A percentile compares a stretch with the other conserved stretches of the same genome.
phyloP scores from a whole-genome alignment of 2,113 vertebrate genomes.

The Cygnus atratus region DNA sequence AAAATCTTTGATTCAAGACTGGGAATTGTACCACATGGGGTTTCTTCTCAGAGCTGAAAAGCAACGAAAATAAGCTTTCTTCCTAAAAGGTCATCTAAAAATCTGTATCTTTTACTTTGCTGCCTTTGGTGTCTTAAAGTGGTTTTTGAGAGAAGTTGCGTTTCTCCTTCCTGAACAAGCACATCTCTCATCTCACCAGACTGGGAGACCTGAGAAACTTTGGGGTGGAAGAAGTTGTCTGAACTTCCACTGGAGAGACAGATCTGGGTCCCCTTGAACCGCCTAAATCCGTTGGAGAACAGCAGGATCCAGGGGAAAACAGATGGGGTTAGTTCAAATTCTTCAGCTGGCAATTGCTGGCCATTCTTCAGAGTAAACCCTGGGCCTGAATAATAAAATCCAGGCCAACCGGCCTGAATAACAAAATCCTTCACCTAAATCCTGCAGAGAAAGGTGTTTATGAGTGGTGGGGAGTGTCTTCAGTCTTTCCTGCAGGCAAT shows the following conservation, averaged over 20 bases:
- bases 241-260: not conserved
- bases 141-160: not conserved
- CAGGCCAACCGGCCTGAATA: not conserved
- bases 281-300: not conserved
- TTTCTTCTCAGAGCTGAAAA: not conserved
- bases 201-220: not conserved
- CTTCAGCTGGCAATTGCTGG: not conserved
- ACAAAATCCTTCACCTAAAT: not conserved
- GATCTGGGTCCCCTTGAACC: not conserved
- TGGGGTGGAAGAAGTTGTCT: not conserved
- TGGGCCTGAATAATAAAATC: not conserved
- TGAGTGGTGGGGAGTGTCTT: accelerated
- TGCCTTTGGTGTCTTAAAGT: not conserved
- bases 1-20: not conserved
- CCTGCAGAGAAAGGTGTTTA: not conserved
- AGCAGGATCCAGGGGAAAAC: not conserved
- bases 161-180: not conserved
- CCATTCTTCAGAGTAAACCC: not conserved
- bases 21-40: not conserved
- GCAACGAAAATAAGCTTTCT: not conserved
- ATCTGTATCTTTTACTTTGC: not conserved
- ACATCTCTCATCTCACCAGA: not conserved
- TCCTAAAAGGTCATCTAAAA: not conserved
- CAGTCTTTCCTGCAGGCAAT: not conserved
- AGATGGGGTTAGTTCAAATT: not conserved